phyloP scores from a whole-genome alignment of 2,888 invertebrate genomes.

The Drosophila glabriapex region DNA sequence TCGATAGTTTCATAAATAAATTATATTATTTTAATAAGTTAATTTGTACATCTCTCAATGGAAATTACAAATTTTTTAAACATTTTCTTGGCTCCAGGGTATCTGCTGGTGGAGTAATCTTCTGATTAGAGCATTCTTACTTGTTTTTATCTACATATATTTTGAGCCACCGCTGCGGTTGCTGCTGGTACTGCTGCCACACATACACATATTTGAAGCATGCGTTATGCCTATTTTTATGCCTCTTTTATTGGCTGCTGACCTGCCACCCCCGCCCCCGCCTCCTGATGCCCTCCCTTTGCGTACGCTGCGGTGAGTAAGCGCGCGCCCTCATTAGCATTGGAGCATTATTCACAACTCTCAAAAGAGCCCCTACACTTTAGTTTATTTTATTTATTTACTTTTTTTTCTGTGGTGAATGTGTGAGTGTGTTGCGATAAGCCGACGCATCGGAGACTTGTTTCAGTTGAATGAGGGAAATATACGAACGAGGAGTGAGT shows the following conservation, averaged over 20 bases:
- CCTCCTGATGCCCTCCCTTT: background rate
- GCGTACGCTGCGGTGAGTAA: slow-evolving; percentile 41
- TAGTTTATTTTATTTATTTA: slow-evolving; percentile 1
- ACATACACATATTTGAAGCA: slow-evolving; percentile 50
- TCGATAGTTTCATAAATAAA: background rate
- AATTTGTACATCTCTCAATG: background rate
- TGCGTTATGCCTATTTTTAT: slow-evolving; percentile 65
- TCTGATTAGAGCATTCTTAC: background rate
- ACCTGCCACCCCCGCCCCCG: slow-evolving; percentile 9
- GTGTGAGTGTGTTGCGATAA: slow-evolving; percentile 38
- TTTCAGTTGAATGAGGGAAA: slow-evolving; percentile 15
- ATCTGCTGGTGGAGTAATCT: background rate
- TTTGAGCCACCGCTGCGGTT: slow-evolving; percentile 27
- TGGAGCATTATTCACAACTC: slow-evolving; percentile 55
- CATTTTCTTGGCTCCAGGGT: background rate
- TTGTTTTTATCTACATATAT: slow-evolving; percentile 45
- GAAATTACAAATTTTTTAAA: background rate
- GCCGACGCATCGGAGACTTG: slow-evolving; percentile 36
- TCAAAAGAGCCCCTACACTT: slow-evolving; percentile 48
- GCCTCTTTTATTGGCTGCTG: slow-evolving; percentile 59
- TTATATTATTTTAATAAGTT: background rate
- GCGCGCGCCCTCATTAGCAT: slow-evolving; percentile 58
- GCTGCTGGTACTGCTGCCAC: slow-evolving; percentile 7
- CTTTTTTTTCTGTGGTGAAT: background rate
- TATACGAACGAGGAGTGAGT: slow-evolving; percentile 1